Conservation (phyloP, 2,888 invertebrate species). For the Phymatocera aterrima region DNA sequence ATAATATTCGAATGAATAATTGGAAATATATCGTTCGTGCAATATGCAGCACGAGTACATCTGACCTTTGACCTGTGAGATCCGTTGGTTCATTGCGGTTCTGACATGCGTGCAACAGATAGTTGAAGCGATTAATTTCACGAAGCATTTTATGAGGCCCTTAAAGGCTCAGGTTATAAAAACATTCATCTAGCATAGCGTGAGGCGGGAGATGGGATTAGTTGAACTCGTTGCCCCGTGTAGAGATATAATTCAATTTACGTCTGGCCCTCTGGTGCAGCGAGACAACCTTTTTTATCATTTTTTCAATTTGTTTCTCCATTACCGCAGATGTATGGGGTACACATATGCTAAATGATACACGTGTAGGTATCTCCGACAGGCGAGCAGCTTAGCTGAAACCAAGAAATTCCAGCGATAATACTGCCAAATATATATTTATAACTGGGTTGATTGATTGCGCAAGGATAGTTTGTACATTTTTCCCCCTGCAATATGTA, state of each 20-base stretch:
- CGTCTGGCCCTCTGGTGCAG: conserved; percentile 35
- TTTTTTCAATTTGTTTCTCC: conserved; percentile 22
- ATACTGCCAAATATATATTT: background rate
- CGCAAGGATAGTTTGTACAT: background rate
- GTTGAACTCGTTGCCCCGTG: conserved; percentile 42
- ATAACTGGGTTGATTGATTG: conserved; percentile 20
- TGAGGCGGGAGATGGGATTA: conserved; percentile 40
- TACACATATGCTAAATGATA: too few species aligned
- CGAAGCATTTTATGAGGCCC: conserved; percentile 39
- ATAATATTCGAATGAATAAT: background rate
- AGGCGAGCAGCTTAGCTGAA: background rate
- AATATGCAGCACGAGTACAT: conserved; percentile 2
- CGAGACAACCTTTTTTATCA: conserved; percentile 20
- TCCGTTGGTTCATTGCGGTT: background rate
- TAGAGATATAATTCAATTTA: conserved; percentile 42
- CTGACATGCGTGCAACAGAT: conserved; percentile 38
- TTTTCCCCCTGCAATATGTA: background rate
- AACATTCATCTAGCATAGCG: conserved; percentile 36
- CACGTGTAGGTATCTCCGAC: background rate
- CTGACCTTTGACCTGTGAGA: conserved; percentile 24
- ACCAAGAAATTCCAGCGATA: background rate
- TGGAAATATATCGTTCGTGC: background rate
- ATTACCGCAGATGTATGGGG: background rate
- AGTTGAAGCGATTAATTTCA: conserved; percentile 42
- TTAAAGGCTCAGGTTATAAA: conserved; percentile 41